These are phyloP conservation scores for Brachirus orientalis DNA, from an alignment of 2,113 vertebrate species.

Conservation along the genomic window DNA sequence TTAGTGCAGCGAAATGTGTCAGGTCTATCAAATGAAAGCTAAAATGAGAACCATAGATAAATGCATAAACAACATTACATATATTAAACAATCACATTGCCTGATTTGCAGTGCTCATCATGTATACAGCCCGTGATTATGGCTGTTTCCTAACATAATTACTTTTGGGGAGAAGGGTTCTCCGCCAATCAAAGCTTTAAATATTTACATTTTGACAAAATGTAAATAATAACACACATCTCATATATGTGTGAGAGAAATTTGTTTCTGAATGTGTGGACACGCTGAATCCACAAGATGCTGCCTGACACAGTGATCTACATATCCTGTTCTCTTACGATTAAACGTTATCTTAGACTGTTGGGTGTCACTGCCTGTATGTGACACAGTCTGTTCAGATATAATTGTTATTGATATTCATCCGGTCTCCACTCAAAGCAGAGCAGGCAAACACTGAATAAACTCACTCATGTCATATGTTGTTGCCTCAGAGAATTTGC, in stretches of 20 bases:
- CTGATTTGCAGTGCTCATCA: too few species aligned
- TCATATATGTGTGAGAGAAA: constrained; percentile 10
- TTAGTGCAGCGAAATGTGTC: too few species aligned
- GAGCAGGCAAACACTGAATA: constrained; percentile 42
- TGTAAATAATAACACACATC: too few species aligned
- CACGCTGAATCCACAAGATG: constrained; percentile 1
- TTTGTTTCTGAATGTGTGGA: constrained; percentile 30
- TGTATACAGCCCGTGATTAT: too few species aligned
- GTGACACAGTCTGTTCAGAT: constrained; percentile 41
- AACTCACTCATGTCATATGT: constrained; percentile 35
- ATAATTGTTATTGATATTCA: constrained; percentile 51
- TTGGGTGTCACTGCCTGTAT: constrained; percentile 52
- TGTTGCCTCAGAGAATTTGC: constrained; percentile 42
- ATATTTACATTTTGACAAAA: too few species aligned
- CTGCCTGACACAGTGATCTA: constrained; percentile 50
- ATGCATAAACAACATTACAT: too few species aligned
- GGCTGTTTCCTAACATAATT: too few species aligned
- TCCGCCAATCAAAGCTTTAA: too few species aligned
- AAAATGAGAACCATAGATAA: too few species aligned
- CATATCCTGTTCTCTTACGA: constrained; percentile 59
- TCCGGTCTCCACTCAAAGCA: constrained; percentile 59
- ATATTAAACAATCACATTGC: too few species aligned
- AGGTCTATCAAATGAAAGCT: too few species aligned
- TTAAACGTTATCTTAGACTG: constrained; percentile 60
- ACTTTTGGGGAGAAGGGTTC: too few species aligned